Base-by-base conservation (phyloP, 2,888 invertebrate species). In the Plusia festucae region DNA sequence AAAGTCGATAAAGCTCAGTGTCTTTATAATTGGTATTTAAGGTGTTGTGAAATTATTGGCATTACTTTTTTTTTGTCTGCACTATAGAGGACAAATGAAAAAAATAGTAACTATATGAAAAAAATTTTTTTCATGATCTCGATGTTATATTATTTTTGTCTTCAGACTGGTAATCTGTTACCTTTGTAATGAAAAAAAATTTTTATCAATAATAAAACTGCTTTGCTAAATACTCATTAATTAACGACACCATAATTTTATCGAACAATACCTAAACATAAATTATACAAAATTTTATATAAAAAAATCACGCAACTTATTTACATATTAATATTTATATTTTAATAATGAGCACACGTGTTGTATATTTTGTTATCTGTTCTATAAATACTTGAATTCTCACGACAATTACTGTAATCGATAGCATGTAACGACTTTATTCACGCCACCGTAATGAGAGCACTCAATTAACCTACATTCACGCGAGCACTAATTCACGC, bases 391-490 rank as follows among this genome's bases (percentile, higher is more conserved):
- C 32, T 54, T 60, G 51, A 6, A 34, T n/a, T 24, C 18, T 27
- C 32, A 53, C 22, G 34, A 32, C 24, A 49, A 40, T 16, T 22
- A 54, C 60, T 61, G 8, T 53, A n/a, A 53, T 65, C 18, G 24
- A 49, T 46, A 53, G 61, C 46, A 22, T 9, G 16, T 32, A 40
- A 61, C 34, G 16, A 34, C 65, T 65, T 62, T 59, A 53, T 73
- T 66, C 51, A 60, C 61, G 61, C 61, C 34, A 49, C 56, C 51
- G 59, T 56, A 61, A 56, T 60, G 58, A 44, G 32, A 65, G 18
- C 46, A 40, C 24, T 27, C 20, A 61, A 61, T 40, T 66, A 62
- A 66, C 77, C 61, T 11, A 66, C 32, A 62, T 73, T 13, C n/a
- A 9, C 11, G 52, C 62, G 11, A 46, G n/a, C n/a, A 9, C 7